Base-by-base conservation (phyloP, 1,140 invertebrate genomes). In the Potamilus streckersoni region DNA sequence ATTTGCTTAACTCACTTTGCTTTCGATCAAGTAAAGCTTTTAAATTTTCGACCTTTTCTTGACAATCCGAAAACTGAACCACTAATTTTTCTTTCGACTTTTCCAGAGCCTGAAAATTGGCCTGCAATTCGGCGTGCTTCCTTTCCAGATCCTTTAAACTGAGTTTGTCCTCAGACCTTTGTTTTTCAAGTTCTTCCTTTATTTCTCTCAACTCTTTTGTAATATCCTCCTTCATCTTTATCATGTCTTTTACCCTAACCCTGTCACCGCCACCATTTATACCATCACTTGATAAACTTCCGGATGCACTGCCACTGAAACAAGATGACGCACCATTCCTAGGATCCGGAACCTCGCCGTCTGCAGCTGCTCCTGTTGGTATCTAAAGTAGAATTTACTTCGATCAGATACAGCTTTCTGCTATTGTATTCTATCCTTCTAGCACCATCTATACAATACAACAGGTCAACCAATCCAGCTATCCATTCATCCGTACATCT, bases 141-240 rank as follows among this genome's bases (percentile, higher is more conserved):
- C 67, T 23, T 31, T 75, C 67, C 57, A 75, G 66, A 13, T 64
- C n/a, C n/a, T 49, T 49, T 19, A 75, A n/a, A 55, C 70, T 61
- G 16, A 70, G 38, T 70, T 67, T 70, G 59, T 75, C 73, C 31
- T 69, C 17, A 15, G 62, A 67, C 8, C 73, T 23, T 27, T 70
- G 67, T 19, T 70, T 75, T 55, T 75, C 73, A 20, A 75, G 69
- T 19, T 75, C 70, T 17, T 19, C 68, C n/a, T 68, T 38, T 15
- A 75, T 38, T 56, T 75, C 58, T 38, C 73, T 67, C n/a, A 75
- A 27, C 49, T 75, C 73, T 17, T 17, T 55, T 23, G 67, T 69
- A 31, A 75, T 75, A 38, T 75, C 73, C n/a, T 75, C 73, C 23
- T 75, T 75, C 73, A 75, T 75, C 60, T 68, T 75, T 16, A 27